A percentile compares a stretch with the other conserved stretches of the same genome.
phyloP scores from a whole-genome alignment of 2,888 invertebrate genomes.

The Lithosia quadra region DNA sequence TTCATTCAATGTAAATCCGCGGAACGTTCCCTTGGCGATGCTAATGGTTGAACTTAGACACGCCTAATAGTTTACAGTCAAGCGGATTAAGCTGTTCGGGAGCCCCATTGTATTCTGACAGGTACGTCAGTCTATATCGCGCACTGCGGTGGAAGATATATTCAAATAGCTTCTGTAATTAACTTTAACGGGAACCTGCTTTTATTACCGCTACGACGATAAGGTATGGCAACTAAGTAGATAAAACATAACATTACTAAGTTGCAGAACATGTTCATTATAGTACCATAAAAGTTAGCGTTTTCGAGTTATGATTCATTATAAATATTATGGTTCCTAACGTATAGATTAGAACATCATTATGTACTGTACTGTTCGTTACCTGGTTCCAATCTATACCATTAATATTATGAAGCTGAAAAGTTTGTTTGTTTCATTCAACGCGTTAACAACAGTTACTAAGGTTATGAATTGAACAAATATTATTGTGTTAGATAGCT shows the following conservation, averaged over 20 bases:
- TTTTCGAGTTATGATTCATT: slow-evolving; percentile 37
- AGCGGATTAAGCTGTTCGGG: slow-evolving; percentile 73
- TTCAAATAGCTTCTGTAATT: slow-evolving; percentile 63
- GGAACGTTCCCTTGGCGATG: slow-evolving; percentile 65
- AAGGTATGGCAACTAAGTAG: slow-evolving; percentile 35
- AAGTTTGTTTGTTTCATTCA: too few species aligned
- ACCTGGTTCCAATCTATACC: too few species aligned
- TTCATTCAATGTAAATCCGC: slow-evolving; percentile 84
- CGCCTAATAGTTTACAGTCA: slow-evolving; percentile 75
- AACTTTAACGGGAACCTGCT: slow-evolving; percentile 51
- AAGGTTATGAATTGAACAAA: too few species aligned
- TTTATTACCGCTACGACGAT: slow-evolving; percentile 50
- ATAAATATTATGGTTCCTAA: too few species aligned
- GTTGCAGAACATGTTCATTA: slow-evolving; percentile 32
- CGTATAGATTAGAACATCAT: too few species aligned
- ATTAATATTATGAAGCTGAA: too few species aligned
- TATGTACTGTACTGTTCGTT: slow-evolving; percentile 7
- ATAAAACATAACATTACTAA: slow-evolving; percentile 39
- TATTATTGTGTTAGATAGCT: too few species aligned
- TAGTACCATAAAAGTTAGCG: slow-evolving; percentile 37
- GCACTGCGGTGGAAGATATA: slow-evolving; percentile 55
- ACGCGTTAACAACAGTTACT: too few species aligned
- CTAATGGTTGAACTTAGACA: slow-evolving; percentile 77
- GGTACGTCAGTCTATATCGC: slow-evolving; percentile 66
- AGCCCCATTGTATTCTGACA: slow-evolving; percentile 68